These are phyloP conservation scores for Odocoileus hemionus DNA, from an alignment of 2,113 vertebrate genomes.

Conservation along the genomic window DNA sequence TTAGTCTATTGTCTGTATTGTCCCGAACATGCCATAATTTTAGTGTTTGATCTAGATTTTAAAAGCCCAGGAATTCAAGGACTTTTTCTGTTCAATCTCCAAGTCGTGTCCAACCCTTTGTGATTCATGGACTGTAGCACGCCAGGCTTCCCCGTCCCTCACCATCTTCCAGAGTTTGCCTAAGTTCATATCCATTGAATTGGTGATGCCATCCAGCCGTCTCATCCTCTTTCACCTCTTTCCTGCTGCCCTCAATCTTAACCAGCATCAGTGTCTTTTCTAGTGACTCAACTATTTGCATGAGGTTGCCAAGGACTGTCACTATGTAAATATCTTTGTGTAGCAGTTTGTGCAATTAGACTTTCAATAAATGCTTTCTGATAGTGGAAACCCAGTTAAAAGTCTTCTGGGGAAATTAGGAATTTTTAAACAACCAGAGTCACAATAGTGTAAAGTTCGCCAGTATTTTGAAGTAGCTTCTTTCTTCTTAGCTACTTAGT, in stretches of 20 bases:
- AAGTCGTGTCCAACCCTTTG: background rate
- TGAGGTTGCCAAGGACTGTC: background rate
- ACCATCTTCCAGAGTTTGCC: background rate
- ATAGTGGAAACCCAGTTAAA: conserved; percentile 20
- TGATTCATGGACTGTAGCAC: background rate
- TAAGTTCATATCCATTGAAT: background rate
- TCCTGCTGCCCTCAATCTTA: background rate
- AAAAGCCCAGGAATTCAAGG: background rate
- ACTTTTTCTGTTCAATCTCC: background rate
- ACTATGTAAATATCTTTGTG: background rate
- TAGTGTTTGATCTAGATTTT: conserved; percentile 8
- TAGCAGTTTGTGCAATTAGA: background rate
- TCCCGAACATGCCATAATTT: background rate
- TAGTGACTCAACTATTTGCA: background rate
- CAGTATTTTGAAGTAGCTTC: background rate
- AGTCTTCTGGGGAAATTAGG: background rate
- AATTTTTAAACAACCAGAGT: background rate
- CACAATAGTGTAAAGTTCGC: background rate
- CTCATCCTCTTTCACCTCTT: background rate
- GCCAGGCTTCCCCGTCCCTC: background rate
- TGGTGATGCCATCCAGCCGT: background rate
- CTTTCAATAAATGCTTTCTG: background rate
- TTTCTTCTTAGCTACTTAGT: background rate
- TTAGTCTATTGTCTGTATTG: background rate
- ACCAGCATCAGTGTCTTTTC: background rate